These are phyloP conservation scores for Hypena proboscidalis DNA, from an alignment of 2,888 invertebrate genomes.

Conservation along the genomic window DNA sequence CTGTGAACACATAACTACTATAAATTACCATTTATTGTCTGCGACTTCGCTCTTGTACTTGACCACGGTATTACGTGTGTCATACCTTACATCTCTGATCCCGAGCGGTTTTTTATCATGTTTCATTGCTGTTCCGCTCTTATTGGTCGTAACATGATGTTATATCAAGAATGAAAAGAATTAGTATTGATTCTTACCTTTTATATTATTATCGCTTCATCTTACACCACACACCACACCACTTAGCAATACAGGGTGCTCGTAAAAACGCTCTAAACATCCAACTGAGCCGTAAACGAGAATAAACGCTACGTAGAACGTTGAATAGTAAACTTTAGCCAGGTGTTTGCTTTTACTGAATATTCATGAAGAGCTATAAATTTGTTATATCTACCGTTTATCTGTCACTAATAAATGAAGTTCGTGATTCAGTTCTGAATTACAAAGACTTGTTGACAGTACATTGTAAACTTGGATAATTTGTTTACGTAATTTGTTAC, in stretches of 20 bases:
- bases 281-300: conserved; percentile 69
- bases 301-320: conserved; percentile 67
- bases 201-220: conserved; percentile 9
- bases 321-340: conserved; percentile 46
- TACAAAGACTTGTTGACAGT: no score
- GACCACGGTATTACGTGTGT: no score
- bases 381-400: conserved; percentile 50
- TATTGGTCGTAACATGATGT: neutral
- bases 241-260: conserved; percentile 56
- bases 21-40: no score
- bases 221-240: conserved; percentile 24
- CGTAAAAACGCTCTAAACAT: conserved; percentile 78
- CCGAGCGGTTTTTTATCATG: no score
- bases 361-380: conserved; percentile 58
- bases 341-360: conserved; percentile 54
- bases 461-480: no score
- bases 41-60: no score
- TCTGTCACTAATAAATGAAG: conserved; percentile 46
- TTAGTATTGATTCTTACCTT: neutral
- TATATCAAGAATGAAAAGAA: neutral
- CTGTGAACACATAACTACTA: no score
- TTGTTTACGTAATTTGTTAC: no score
- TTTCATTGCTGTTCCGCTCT: neutral
- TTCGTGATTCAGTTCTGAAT: neutral
- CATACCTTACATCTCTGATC: no score